These are phyloP conservation scores for Siphamia tubifer DNA, from an alignment of 2,113 vertebrate genomes.

Conservation along the genomic window DNA sequence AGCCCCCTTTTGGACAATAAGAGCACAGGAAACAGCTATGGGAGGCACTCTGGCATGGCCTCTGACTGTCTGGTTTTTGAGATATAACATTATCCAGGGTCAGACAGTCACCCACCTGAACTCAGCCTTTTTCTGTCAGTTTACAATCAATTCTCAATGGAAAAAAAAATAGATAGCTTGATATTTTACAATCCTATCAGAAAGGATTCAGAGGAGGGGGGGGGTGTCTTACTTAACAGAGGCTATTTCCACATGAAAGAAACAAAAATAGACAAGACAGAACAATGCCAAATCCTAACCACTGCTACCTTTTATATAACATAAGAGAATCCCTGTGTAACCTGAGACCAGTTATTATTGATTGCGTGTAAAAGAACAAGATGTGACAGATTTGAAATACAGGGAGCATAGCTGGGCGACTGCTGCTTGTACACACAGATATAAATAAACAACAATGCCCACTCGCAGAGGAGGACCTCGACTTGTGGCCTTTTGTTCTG, in stretches of 20 bases:
- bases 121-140: neutral
- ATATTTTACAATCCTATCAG: neutral
- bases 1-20: constrained; percentile 48
- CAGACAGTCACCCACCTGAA: neutral
- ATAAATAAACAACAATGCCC: constrained; percentile 62
- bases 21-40: constrained; percentile 26
- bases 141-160: too few species aligned
- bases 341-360: neutral
- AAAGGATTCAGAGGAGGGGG: neutral
- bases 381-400: constrained; percentile 20
- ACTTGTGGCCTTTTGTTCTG: constrained; percentile 56
- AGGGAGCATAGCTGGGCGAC: constrained; percentile 7
- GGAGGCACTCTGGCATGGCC: constrained; percentile 14
- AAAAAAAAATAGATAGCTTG: too few species aligned
- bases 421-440: constrained; percentile 13
- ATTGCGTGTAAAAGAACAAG: constrained; percentile 32
- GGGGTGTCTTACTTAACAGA: too few species aligned
- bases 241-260: neutral
- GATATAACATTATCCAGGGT: constrained; percentile 11
- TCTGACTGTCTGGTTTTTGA: constrained; percentile 33
- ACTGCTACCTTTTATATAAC: neutral
- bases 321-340: too few species aligned
- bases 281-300: neutral
- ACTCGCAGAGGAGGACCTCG: constrained; percentile 51
- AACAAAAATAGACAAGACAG: neutral